These are phyloP conservation scores for Colletes collaris DNA, from an alignment of 2,888 invertebrate genomes.

Conservation along the genomic window DNA sequence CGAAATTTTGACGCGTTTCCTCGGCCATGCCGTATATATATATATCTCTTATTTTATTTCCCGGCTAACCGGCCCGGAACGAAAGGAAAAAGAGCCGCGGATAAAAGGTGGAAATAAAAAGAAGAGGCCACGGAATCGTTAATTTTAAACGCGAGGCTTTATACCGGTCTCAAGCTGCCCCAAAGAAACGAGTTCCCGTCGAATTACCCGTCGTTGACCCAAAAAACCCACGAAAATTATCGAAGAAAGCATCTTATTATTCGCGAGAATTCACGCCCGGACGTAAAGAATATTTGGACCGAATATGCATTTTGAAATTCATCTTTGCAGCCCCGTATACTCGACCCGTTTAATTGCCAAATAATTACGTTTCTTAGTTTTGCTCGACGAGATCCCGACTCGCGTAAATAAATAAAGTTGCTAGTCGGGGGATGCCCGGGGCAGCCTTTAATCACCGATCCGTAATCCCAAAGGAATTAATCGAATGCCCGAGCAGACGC, in stretches of 20 bases:
- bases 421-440: neutral
- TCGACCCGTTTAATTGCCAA: too few species aligned
- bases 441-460: conserved; percentile 45
- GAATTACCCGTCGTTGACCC: too few species aligned
- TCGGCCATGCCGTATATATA: neutral
- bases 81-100: neutral
- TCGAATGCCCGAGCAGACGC: conserved; percentile 26
- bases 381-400: too few species aligned
- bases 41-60: conserved; percentile 18
- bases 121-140: conserved; percentile 25
- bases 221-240: too few species aligned
- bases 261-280: too few species aligned
- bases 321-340: too few species aligned
- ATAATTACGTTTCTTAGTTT: too few species aligned
- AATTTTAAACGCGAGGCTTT: conserved; percentile 40
- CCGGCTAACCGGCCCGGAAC: neutral
- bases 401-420: too few species aligned
- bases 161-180: conserved; percentile 6
- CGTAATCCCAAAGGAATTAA: conserved; percentile 45
- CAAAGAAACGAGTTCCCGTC: conserved; percentile 12
- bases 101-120: neutral
- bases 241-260: too few species aligned
- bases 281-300: too few species aligned
- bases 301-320: too few species aligned
- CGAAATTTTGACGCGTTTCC: conserved; percentile 40